phyloP scores from a whole-genome alignment of 2,797 vertebrate genomes.

The Sardinella longiceps region DNA sequence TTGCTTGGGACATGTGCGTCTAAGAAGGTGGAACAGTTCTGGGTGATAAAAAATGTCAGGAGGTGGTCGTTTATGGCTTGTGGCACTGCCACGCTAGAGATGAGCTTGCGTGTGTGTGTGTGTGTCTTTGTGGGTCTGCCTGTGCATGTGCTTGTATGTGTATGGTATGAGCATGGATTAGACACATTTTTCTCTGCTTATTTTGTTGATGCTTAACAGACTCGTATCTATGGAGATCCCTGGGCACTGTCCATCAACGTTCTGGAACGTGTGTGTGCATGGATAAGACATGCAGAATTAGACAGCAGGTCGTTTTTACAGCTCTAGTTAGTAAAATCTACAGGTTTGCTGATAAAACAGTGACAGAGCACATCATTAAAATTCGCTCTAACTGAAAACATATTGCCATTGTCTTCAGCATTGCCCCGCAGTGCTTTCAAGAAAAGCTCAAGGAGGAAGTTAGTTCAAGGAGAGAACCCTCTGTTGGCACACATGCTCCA shows the following conservation, averaged over 20 bases:
- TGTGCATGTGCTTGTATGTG: not conserved
- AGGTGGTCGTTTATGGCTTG: slow-evolving; percentile 2
- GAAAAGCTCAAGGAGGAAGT: not conserved
- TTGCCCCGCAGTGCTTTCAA: not conserved
- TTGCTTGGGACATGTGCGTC: slow-evolving; percentile 1
- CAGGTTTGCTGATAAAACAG: slow-evolving; percentile 4
- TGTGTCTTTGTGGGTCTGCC: not conserved
- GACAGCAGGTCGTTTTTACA: not conserved
- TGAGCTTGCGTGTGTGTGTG: not conserved
- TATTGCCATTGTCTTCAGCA: not conserved
- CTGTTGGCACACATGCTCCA: not conserved
- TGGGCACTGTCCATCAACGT: not conserved
- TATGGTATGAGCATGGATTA: not conserved
- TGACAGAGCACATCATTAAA: not conserved
- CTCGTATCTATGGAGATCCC: slow-evolving; percentile 1
- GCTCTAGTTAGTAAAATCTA: not conserved
- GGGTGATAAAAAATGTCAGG: slow-evolving; percentile 9
- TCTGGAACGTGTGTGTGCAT: slow-evolving; percentile 1
- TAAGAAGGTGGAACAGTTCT: not conserved
- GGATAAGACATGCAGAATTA: not conserved
- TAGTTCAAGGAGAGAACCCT: not conserved
- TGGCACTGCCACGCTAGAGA: not conserved
- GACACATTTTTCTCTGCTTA: not conserved
- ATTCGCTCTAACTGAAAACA: not conserved
- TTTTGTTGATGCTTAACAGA: slow-evolving; percentile 10